Conservation (phyloP, 2,888 invertebrate species). For the Meloe dianella region DNA sequence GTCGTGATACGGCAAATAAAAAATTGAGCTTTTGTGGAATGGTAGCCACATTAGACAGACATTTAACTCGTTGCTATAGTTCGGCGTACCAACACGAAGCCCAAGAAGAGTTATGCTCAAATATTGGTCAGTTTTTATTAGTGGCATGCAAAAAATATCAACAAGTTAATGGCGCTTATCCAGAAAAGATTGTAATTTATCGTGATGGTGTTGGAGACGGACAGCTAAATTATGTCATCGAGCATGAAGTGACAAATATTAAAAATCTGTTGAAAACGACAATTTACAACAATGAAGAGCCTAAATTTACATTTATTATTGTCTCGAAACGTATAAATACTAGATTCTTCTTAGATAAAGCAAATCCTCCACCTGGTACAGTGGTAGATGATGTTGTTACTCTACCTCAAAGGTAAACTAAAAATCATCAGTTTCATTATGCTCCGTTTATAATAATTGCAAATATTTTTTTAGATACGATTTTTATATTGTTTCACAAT, state of each 20-base stretch:
- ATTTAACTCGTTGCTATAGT: conserved; percentile 73
- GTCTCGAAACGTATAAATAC: conserved; percentile 91
- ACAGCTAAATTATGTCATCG: conserved; percentile 77
- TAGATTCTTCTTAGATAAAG: conserved; percentile 66
- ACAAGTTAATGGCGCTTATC: conserved; percentile 60
- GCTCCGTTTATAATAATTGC: no score
- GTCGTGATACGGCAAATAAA: conserved; percentile 78
- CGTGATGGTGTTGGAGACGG: conserved; percentile 96
- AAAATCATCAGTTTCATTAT: conserved; percentile 3
- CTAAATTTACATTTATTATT: conserved; percentile 75
- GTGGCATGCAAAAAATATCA: conserved; percentile 63
- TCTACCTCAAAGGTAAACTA: conserved; percentile 68
- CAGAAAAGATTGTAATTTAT: conserved; percentile 79
- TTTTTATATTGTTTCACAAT: conserved; percentile 88
- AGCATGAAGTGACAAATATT: conserved; percentile 73
- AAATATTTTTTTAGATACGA: conserved; percentile 72
- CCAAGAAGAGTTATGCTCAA: conserved; percentile 78
- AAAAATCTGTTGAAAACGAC: conserved; percentile 64
- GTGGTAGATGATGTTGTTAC: conserved; percentile 87
- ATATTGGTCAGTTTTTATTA: conserved; percentile 70
- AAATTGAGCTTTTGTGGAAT: conserved; percentile 75
- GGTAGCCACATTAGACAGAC: conserved; percentile 71
- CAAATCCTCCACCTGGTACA: conserved; percentile 85
- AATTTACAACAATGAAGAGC: conserved; percentile 59
- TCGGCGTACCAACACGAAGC: conserved; percentile 74